Percentiles rank a stretch among this genome's conserved stretches.
Evolutionary conservation across 2,888 invertebrate genomes (phyloP).

Genomic region (Limenitis camilla): DNA sequence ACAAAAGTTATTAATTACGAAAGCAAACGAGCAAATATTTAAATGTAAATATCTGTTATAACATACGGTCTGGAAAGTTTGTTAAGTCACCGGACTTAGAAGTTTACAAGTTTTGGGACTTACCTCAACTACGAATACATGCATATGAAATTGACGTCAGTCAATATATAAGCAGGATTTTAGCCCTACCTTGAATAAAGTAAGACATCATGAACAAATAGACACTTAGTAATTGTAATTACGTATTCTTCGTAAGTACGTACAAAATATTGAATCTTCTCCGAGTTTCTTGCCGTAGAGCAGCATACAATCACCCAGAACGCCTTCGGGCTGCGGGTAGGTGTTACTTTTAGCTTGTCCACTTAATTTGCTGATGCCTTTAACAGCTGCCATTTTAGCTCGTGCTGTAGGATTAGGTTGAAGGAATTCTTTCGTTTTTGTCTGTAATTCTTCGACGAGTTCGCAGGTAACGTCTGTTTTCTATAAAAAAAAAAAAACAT

Average conservation of each 20-base stretch:
- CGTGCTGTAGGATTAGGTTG: slow-evolving; percentile 98
- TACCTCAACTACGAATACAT: too few relatives aligned
- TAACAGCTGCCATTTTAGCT: slow-evolving; percentile 95
- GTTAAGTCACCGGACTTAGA: too few relatives aligned
- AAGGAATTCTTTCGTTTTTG: slow-evolving; percentile 98
- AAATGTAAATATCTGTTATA: too few relatives aligned
- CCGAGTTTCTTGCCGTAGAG: slow-evolving; percentile 96
- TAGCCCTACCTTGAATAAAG: too few relatives aligned
- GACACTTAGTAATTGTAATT: too few relatives aligned
- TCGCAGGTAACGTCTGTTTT: slow-evolving; percentile 99
- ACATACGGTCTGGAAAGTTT: background rate
- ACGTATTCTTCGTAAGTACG: slow-evolving; percentile 34
- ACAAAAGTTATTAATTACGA: too few relatives aligned
- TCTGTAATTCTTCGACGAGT: slow-evolving; percentile 95
- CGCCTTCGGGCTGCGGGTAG: slow-evolving; percentile 99
- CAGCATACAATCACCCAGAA: slow-evolving; percentile 96
- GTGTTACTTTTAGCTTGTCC: slow-evolving; percentile 97
- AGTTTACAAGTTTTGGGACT: too few relatives aligned
- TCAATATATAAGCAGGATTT: too few relatives aligned
- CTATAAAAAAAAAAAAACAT: slow-evolving; percentile 67
- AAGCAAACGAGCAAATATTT: too few relatives aligned
- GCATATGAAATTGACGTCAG: too few relatives aligned
- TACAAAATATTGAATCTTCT: slow-evolving; percentile 94
- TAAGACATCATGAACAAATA: too few relatives aligned
- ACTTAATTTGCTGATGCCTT: slow-evolving; percentile 96